Evolutionary conservation across 2,797 vertebrate species (phyloP).

Genomic region (Chrysolophus pictus): DNA sequence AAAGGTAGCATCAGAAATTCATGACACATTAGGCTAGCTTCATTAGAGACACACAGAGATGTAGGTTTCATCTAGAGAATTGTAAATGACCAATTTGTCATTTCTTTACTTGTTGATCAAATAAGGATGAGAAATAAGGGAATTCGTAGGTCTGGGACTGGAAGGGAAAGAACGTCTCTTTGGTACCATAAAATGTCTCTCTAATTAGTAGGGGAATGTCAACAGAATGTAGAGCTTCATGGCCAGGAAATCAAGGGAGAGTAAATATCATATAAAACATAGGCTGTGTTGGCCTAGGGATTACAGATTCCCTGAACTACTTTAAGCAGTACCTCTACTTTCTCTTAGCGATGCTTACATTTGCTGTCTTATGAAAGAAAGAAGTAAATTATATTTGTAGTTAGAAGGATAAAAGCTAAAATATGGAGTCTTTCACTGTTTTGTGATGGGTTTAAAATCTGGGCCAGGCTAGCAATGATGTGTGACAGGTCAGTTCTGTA

Average conservation of each 20-base stretch:
- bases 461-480: conserved; percentile 24
- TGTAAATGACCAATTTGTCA: conserved; percentile 43
- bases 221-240: background rate
- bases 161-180: background rate
- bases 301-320: background rate
- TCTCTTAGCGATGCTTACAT: background rate
- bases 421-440: conserved; percentile 8
- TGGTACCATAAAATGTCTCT: background rate
- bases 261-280: background rate
- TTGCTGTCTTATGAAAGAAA: background rate
- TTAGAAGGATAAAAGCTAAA: conserved; percentile 52
- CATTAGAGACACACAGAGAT: background rate
- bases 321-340: background rate
- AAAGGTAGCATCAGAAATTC: conserved; percentile 30
- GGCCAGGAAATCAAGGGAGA: background rate
- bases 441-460: conserved; percentile 49
- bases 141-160: background rate
- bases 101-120: conserved; percentile 51
- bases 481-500: conserved; percentile 55
- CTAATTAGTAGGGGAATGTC: conserved; percentile 25
- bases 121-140: conserved; percentile 19
- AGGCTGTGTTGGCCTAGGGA: background rate
- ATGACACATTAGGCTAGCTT: conserved; percentile 16
- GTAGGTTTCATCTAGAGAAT: conserved; percentile 10
- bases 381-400: background rate